These are phyloP conservation scores for Drosophila obscura DNA, from an alignment of 1,140 invertebrate genomes.

Conservation along the genomic window DNA sequence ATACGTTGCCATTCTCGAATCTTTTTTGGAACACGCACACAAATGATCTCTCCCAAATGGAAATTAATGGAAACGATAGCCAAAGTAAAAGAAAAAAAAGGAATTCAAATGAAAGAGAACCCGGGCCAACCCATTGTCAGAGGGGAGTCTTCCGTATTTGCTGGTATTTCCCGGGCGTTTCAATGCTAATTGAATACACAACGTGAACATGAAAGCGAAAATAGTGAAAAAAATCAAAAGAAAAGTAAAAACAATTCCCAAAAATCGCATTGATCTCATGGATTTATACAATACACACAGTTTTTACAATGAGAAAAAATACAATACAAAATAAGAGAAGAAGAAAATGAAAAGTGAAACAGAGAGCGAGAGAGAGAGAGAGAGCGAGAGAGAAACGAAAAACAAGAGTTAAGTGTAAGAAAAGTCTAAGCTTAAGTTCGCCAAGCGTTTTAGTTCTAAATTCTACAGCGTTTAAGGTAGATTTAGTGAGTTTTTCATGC, in stretches of 20 bases:
- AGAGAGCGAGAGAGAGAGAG: background rate
- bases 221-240: conserved; percentile 48
- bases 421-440: conserved; percentile 68
- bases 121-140: conserved; percentile 1
- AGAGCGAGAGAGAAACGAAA: conserved; percentile 20
- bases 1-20: conserved; percentile 25
- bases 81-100: conserved; percentile 54
- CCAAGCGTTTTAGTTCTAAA: conserved; percentile 79
- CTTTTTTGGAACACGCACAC: conserved; percentile 62
- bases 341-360: conserved; percentile 36
- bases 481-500: conserved; percentile 33
- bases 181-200: conserved; percentile 73
- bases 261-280: conserved; percentile 84
- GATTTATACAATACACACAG: conserved; percentile 77
- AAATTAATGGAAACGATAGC: conserved; percentile 70
- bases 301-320: conserved; percentile 66
- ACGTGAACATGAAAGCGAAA: conserved; percentile 51
- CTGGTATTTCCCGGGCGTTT: conserved; percentile 62
- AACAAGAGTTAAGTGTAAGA: conserved; percentile 36
- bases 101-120: background rate
- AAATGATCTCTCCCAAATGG: conserved; percentile 71
- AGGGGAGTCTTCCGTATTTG: conserved; percentile 45
- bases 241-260: conserved; percentile 79
- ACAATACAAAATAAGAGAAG: conserved; percentile 7
- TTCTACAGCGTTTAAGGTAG: conserved; percentile 43